These are phyloP conservation scores for Luffia ferchaultella DNA, from an alignment of 2,888 invertebrate genomes.

Conservation along the genomic window DNA sequence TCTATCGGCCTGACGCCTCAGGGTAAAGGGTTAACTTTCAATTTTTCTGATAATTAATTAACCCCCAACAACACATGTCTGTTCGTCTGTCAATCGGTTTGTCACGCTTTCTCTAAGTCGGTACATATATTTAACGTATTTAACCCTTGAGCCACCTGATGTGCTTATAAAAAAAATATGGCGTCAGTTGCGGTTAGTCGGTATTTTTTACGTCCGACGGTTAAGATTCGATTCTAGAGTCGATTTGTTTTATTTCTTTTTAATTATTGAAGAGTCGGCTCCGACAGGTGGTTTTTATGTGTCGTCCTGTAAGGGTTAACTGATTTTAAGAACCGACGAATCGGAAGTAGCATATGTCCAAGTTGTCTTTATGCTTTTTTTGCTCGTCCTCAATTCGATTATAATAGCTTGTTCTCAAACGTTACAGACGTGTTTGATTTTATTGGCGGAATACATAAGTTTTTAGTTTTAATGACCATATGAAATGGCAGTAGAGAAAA, in stretches of 20 bases:
- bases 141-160: slow-evolving; percentile 47
- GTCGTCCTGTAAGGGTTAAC: slow-evolving; percentile 31
- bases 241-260: slow-evolving; percentile 66
- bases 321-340: slow-evolving; percentile 38
- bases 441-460: no score
- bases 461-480: no score
- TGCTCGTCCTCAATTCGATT: not conserved
- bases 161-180: slow-evolving; percentile 24
- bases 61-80: slow-evolving; percentile 58
- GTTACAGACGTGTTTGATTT: not conserved
- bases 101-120: slow-evolving; percentile 56
- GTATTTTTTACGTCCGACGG: slow-evolving; percentile 30
- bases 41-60: slow-evolving; percentile 54
- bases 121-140: slow-evolving; percentile 27
- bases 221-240: slow-evolving; percentile 19
- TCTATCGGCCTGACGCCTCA: slow-evolving; percentile 2
- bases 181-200: slow-evolving; percentile 55
- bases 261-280: slow-evolving; percentile 49
- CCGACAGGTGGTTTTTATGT: slow-evolving; percentile 23
- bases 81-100: slow-evolving; percentile 32
- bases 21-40: slow-evolving; percentile 49
- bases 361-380: slow-evolving; percentile 4
- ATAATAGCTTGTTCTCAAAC: not conserved
- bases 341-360: slow-evolving; percentile 61
- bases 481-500: no score